Conservation (phyloP, 1,140 invertebrate genomes). For the Acyrthosiphon pisum region DNA sequence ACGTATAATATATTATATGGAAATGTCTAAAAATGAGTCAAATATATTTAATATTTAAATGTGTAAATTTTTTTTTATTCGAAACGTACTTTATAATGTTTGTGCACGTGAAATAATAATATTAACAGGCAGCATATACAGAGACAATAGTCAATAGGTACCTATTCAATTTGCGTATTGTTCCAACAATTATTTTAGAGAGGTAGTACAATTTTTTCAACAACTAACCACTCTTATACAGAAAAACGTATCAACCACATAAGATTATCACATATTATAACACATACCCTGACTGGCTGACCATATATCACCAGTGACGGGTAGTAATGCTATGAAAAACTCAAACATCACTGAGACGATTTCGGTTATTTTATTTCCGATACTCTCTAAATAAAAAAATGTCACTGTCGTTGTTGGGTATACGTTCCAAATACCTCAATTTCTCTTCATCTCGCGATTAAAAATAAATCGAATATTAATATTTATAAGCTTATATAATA, state of each 20-base stretch:
- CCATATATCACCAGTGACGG: too few relatives aligned
- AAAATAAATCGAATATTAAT: conserved; percentile 3
- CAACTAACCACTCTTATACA: background rate
- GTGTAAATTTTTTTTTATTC: background rate
- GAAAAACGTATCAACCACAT: too few relatives aligned
- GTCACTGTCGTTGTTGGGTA: too few relatives aligned
- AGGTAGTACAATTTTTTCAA: background rate
- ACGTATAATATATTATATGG: background rate
- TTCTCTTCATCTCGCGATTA: background rate
- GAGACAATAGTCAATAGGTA: background rate
- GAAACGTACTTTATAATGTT: too few relatives aligned
- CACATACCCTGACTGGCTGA: too few relatives aligned
- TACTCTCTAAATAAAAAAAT: background rate
- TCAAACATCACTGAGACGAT: background rate
- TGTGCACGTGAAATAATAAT: too few relatives aligned
- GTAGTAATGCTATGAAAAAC: background rate
- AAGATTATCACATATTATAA: too few relatives aligned
- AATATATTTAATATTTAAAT: background rate
- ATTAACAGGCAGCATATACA: background rate
- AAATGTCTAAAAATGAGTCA: background rate
- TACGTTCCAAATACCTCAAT: background rate
- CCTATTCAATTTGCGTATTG: background rate
- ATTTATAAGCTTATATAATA: background rate
- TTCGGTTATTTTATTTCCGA: background rate
- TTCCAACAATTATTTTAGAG: background rate